Evolutionary conservation across 1,140 invertebrate genomes (phyloP), one percentile per base, ranked within the genome.

Genomic region (Rhopalosiphum padi): DNA sequence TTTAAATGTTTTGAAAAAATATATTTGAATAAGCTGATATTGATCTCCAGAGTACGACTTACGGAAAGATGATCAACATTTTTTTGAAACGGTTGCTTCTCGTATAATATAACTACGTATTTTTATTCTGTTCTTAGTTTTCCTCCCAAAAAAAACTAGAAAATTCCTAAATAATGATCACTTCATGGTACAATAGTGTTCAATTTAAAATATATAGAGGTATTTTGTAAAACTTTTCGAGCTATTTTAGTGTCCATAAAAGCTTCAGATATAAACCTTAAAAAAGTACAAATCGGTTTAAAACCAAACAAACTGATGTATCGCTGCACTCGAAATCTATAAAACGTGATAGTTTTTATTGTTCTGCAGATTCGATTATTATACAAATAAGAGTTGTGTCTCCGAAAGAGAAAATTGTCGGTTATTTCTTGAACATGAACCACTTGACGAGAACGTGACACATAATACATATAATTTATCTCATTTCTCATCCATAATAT

Each of bases 91-190:
- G 30, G n/a, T 77, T n/a, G 6, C 30, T 77, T 30, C 9, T 68
- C 30, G 60, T 68, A n/a, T 11, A 68, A n/a, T 68, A 68, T 15
- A 68, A 68, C 60, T 68, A 68, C 60, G 30, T 68, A 68, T n/a
- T 68, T 68, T n/a, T 68, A 68, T 68, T 68, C 30, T n/a, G 30
- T 68, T 77, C 2, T 77, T 35, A 51, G 30, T 68, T 9, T 77
- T 77, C 21, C 30, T 3, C 30, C 25, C 9, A 9, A n/a, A 68
- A 60, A 68, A 68, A n/a, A n/a, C 30, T 68, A 3, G 1, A n/a
- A 77, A n/a, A 77, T 77, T 77, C 60, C 60, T 77, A 77, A 77
- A 77, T 77, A 77, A 77, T 77, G 60, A 77, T n/a, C 60, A 77
- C 60, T n/a, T 77, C 6, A n/a, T n/a, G 15, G 60, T 77, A 77